A percentile compares a stretch with the other conserved stretches of the same genome.
Evolutionary conservation across 2,888 invertebrate species (phyloP).

Genomic region (Drosophila multiciliata): DNA sequence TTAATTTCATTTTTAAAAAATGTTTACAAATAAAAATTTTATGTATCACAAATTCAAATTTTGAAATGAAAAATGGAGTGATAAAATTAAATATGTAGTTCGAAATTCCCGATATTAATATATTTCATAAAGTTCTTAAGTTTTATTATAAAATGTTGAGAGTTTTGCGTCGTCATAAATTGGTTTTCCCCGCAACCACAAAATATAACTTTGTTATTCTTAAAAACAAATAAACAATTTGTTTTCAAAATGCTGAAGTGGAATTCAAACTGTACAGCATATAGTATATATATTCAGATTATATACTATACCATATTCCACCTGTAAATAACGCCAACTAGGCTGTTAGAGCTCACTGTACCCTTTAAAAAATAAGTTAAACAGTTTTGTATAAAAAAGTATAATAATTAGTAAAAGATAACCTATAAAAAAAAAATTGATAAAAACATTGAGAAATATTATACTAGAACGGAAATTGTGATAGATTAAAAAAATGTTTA

Average conservation of each 20-base stretch:
- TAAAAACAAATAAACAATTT: neutral
- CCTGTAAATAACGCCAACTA: slow-evolving; percentile 19
- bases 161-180: neutral
- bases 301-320: slow-evolving; percentile 2
- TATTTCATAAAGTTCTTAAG: neutral
- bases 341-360: slow-evolving; percentile 3
- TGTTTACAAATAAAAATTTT: neutral
- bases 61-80: neutral
- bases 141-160: neutral
- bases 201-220: neutral
- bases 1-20: neutral
- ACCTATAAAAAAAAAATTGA: neutral
- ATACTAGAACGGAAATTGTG: neutral
- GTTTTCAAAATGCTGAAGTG: neutral
- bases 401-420: neutral
- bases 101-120: neutral
- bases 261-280: neutral
- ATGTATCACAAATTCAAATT: neutral
- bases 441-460: neutral
- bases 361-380: slow-evolving; percentile 14
- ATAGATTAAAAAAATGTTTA: neutral
- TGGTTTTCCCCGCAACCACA: neutral
- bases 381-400: neutral
- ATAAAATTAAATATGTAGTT: neutral
- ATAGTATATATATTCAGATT: neutral